Evolutionary conservation across 2,113 vertebrate genomes (phyloP).

Genomic region (Brachyhypopomus occidentalis): DNA sequence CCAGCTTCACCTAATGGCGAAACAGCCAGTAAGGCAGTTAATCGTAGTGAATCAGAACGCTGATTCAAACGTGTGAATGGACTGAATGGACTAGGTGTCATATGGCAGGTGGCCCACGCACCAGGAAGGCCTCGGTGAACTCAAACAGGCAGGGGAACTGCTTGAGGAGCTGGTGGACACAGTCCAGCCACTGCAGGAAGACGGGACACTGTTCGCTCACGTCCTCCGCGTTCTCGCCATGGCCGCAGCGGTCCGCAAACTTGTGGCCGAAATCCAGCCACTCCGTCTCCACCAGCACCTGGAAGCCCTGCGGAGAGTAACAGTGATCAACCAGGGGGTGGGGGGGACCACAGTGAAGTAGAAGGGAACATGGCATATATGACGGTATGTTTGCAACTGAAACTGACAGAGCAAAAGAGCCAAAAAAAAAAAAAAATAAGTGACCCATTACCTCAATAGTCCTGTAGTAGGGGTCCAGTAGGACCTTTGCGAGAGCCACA

Average conservation of each 20-base stretch:
- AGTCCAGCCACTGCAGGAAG: slow-evolving; percentile 98
- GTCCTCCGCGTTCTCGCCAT: slow-evolving; percentile 93
- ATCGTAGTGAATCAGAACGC: background rate
- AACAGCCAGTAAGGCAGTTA: background rate
- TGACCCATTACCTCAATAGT: slow-evolving; percentile 84
- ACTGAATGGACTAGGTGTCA: background rate
- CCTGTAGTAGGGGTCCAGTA: slow-evolving; percentile 95
- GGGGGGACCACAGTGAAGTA: too few species aligned
- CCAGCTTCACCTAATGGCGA: slow-evolving; percentile 88
- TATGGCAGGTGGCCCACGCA: slow-evolving; percentile 64
- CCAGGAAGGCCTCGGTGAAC: slow-evolving; percentile 97
- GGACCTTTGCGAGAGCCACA: slow-evolving; percentile 89
- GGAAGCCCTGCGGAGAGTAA: slow-evolving; percentile 83
- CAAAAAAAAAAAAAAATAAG: background rate
- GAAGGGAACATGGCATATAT: too few species aligned
- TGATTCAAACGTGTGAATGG: background rate
- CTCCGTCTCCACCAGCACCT: slow-evolving; percentile 94
- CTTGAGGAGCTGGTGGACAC: slow-evolving; percentile 94
- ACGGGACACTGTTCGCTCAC: slow-evolving; percentile 96
- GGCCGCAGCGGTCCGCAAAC: slow-evolving; percentile 96
- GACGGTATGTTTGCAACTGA: too few species aligned
- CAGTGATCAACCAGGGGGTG: background rate
- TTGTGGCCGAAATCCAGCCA: slow-evolving; percentile 98
- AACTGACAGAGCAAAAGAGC: background rate
- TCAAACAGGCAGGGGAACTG: slow-evolving; percentile 98